A percentile compares a stretch with the other conserved stretches of the same genome.
Conservation (phyloP, 1,140 invertebrate genomes). For the Helicorthomorpha holstii region DNA sequence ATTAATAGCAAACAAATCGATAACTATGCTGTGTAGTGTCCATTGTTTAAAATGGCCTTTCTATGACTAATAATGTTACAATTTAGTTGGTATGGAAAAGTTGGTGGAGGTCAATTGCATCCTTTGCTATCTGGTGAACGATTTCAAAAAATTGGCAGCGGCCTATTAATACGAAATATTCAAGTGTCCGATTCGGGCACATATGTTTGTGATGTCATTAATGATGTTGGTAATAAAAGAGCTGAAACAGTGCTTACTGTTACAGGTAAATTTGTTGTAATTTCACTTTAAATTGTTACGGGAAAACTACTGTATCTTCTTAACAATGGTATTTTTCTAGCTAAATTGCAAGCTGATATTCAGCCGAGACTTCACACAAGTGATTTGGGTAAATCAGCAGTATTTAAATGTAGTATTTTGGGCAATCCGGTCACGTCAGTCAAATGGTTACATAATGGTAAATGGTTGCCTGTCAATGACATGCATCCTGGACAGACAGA, state of each 20-base stretch:
- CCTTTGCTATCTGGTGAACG: conserved; percentile 7
- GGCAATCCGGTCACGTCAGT: conserved; percentile 64
- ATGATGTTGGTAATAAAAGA: conserved; percentile 5
- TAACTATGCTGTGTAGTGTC: too few species aligned
- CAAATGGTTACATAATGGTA: conserved; percentile 67
- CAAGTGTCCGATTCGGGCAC: conserved; percentile 6
- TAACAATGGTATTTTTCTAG: conserved; percentile 4
- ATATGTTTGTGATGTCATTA: conserved; percentile 7
- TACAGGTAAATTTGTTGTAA: conserved; percentile 1
- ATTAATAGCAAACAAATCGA: too few species aligned
- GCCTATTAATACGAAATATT: background rate
- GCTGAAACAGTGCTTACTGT: conserved; percentile 6
- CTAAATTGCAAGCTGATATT: conserved; percentile 17
- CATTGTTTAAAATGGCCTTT: too few species aligned
- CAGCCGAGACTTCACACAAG: conserved; percentile 32
- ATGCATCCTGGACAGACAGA: conserved; percentile 30
- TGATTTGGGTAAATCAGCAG: conserved; percentile 59
- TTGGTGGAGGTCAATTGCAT: conserved; percentile 3
- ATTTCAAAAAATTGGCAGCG: conserved; percentile 2
- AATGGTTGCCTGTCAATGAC: conserved; percentile 29
- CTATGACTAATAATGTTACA: too few species aligned
- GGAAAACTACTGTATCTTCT: background rate
- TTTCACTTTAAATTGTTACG: background rate
- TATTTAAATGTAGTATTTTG: conserved; percentile 63
- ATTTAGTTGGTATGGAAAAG: conserved; percentile 8